Evolutionary conservation across 2,888 invertebrate species (phyloP).

Genomic region (Heliconius charithonia): DNA sequence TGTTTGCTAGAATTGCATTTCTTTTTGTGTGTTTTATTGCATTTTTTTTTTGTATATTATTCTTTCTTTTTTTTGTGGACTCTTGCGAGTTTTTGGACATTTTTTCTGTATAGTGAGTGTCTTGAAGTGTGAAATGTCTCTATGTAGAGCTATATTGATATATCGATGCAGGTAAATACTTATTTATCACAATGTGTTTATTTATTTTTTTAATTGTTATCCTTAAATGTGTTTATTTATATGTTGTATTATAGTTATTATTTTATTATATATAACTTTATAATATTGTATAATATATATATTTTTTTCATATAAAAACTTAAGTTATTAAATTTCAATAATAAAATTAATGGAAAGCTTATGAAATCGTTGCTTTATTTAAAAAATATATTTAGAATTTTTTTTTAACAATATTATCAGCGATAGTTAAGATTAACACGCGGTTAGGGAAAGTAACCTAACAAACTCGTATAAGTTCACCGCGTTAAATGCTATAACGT

Average conservation of each 20-base stretch:
- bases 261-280: background rate
- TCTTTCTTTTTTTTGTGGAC: constrained; percentile 47
- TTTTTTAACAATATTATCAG: constrained; percentile 24
- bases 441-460: constrained; percentile 58
- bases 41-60: constrained; percentile 49
- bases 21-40: background rate
- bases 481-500: constrained; percentile 57
- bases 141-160: constrained; percentile 37
- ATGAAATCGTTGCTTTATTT: background rate
- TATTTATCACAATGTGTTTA: constrained; percentile 46
- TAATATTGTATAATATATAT: too few relatives aligned
- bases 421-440: constrained; percentile 35
- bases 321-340: background rate
- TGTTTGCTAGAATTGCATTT: constrained; percentile 50
- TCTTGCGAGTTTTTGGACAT: constrained; percentile 50
- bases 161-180: constrained; percentile 73
- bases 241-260: background rate
- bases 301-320: background rate
- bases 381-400: too few relatives aligned
- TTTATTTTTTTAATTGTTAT: constrained; percentile 1
- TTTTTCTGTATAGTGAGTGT: constrained; percentile 33
- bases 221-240: background rate
- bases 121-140: constrained; percentile 60
- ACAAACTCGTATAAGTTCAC: constrained; percentile 54
- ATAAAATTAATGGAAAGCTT: background rate